phyloP scores from a whole-genome alignment of 92 coral and sea anemone genomes.

The Phenganax stokvisi region DNA sequence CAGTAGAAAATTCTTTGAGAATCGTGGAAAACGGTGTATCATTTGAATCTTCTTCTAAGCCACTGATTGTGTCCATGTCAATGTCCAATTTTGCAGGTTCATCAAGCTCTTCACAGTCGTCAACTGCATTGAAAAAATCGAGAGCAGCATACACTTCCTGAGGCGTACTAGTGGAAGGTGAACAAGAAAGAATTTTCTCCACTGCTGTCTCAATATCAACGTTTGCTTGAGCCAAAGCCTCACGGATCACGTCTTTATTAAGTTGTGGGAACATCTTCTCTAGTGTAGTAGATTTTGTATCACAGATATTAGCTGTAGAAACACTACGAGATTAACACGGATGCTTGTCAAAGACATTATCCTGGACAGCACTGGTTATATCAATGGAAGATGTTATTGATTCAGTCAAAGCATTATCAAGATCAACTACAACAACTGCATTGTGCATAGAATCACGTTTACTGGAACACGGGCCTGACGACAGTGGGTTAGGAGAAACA shows the following conservation, averaged over 20 bases:
- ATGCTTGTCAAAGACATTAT: neutral
- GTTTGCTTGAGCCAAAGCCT: constrained; percentile 37
- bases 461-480: constrained; percentile 10
- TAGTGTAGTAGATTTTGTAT: constrained; percentile 35
- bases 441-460: constrained; percentile 9
- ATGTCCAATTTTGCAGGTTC: constrained; percentile 18
- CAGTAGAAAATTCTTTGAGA: constrained; percentile 34
- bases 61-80: constrained; percentile 3
- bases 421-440: constrained; percentile 12
- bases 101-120: constrained; percentile 37
- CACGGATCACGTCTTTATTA: constrained; percentile 24
- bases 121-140: constrained; percentile 44
- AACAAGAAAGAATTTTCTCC: constrained; percentile 17
- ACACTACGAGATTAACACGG: constrained; percentile 5
- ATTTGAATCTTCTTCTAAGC: constrained; percentile 26
- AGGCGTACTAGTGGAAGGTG: constrained; percentile 35
- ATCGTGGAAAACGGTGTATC: constrained; percentile 16
- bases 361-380: neutral
- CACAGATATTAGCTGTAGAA: constrained; percentile 9
- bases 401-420: neutral
- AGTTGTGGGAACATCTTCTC: constrained; percentile 48
- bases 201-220: constrained; percentile 44
- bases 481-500: constrained; percentile 22
- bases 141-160: constrained; percentile 46
- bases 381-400: constrained; percentile 6